Evolutionary conservation across 2,888 invertebrate genomes (phyloP), one percentile per base, ranked within the genome.

Genomic region (Hypena proboscidalis): DNA sequence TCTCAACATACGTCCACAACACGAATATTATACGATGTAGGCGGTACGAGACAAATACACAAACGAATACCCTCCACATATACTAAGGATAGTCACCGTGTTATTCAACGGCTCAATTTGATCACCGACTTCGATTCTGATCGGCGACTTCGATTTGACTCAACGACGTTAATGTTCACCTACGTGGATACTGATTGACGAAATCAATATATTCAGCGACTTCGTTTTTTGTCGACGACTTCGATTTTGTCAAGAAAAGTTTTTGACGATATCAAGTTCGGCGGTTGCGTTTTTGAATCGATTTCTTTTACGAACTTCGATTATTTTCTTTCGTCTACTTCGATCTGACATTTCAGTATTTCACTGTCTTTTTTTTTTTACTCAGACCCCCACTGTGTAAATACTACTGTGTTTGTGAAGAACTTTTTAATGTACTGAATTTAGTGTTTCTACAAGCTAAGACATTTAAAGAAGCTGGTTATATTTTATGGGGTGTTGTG

Each of bases 1-100:
- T 80, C 77, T 77, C 77, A 74, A 72, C 11, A 39, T 72, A 81
- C 89, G 89, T 89, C 89, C 89, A 79, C 75, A 74, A 65, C 76
- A 81, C 77, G 80, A 74, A 74, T 76, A n/a, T n/a, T n/a, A 79
- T 74, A 74, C 61, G 56, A 58, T 55, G 59, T 59, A 59, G 64
- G 50, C 63, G 57, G 50, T 49, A 55, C 46, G 42, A 52, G 62
- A 67, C 48, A 55, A 46, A 41, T 60, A 62, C 55, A 41, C 57
- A 54, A 74, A 63, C n/a, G 47, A 46, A 73, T 66, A 77, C 78
- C 81, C 77, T 80, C 80, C 78, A 77, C 58, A 50, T 60, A 57
- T 63, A 58, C 51, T 69, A 69, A 68, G 66, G 44, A 63, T 44
- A 36, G 9, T 8, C 3, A 31, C 21, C 27, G 37, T 43, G 29